Conservation (phyloP, 2,797 vertebrate genomes). For the Cryptoblepharus egeriae region DNA sequence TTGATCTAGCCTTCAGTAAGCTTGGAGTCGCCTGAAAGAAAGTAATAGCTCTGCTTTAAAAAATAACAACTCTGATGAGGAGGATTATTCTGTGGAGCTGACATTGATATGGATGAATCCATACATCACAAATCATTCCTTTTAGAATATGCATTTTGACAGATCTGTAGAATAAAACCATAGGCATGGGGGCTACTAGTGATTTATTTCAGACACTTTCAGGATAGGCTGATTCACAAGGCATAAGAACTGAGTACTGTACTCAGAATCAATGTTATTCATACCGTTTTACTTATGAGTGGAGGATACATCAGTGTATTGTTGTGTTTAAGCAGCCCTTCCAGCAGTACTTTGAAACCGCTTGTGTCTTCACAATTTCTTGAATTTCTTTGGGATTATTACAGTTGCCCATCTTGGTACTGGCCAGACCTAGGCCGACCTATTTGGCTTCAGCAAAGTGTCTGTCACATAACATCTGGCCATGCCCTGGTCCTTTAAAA, state of each 20-base stretch:
- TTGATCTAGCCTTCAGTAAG: constrained; percentile 43
- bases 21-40: constrained; percentile 59
- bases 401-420: too few relatives aligned
- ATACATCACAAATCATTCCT: constrained; percentile 55
- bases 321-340: not conserved
- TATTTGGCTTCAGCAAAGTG: too few relatives aligned
- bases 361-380: too few relatives aligned
- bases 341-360: too few relatives aligned
- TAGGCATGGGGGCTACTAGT: constrained; percentile 45
- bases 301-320: not conserved
- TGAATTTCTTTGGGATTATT: too few relatives aligned
- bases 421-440: too few relatives aligned
- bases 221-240: not conserved
- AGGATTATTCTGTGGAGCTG: constrained; percentile 59
- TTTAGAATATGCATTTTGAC: constrained; percentile 61
- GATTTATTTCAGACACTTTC: constrained; percentile 19
- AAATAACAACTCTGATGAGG: constrained; percentile 65
- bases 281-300: not conserved
- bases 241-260: rapidly evolving
- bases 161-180: constrained; percentile 60
- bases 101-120: constrained; percentile 46
- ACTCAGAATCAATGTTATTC: not conserved
- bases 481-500: not conserved
- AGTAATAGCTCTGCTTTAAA: constrained; percentile 53
- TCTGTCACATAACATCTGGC: too few relatives aligned